Evolutionary conservation across 2,797 vertebrate species (phyloP).

Genomic region (Microctenopoma lineatum): DNA sequence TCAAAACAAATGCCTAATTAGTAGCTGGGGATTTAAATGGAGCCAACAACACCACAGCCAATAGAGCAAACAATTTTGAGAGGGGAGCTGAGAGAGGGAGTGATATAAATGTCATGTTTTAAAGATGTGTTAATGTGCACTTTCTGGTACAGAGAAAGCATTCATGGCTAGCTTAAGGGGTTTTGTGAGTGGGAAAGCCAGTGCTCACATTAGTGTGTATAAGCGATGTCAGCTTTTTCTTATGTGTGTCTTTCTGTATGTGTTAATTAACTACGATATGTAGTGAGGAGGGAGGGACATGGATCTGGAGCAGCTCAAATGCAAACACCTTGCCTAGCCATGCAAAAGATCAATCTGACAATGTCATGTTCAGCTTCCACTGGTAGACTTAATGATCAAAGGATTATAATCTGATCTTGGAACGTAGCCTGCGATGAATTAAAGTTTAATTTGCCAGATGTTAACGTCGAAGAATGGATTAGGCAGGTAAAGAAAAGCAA

Average conservation of each 20-base stretch:
- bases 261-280: conserved; percentile 63
- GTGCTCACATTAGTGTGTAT: conserved; percentile 27
- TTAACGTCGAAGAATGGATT: conserved; percentile 37
- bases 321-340: conserved; percentile 66
- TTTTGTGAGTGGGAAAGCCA: conserved; percentile 25
- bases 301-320: conserved; percentile 53
- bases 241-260: conserved; percentile 40
- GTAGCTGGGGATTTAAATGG: conserved; percentile 69
- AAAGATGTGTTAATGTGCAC: conserved; percentile 72
- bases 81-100: conserved; percentile 43
- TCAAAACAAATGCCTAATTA: conserved; percentile 80
- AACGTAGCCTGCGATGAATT: conserved; percentile 55
- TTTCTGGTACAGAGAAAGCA: conserved; percentile 57
- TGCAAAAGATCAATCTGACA: conserved; percentile 66
- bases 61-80: conserved; percentile 60
- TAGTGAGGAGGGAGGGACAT: conserved; percentile 39
- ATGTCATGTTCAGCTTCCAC: conserved; percentile 52
- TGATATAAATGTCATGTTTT: conserved; percentile 67
- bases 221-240: conserved; percentile 34
- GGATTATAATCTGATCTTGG: conserved; percentile 60
- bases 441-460: conserved; percentile 58
- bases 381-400: conserved; percentile 66
- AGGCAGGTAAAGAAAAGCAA: conserved; percentile 35
- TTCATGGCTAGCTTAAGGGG: conserved; percentile 43
- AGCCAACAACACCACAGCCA: conserved; percentile 60